Evolutionary conservation across 2,888 invertebrate genomes (phyloP), one percentile per base, ranked within the genome.

Genomic region (Cistogaster globosa): DNA sequence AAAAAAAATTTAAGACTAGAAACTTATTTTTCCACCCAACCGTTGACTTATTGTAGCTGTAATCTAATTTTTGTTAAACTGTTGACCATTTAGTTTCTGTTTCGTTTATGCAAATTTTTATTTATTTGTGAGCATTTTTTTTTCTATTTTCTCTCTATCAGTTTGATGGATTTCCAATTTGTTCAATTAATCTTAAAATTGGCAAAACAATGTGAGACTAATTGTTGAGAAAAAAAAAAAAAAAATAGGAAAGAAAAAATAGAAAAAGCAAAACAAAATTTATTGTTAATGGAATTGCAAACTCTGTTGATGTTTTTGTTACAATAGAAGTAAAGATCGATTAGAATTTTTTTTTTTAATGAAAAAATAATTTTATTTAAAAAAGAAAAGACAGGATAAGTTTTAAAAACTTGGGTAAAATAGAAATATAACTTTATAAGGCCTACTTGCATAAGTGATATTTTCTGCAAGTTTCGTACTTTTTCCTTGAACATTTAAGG

Each of bases 111-210:
- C 42, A 82, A 76, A 76, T 82, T 55, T 53, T 38, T 26, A 53
- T n/a, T 53, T 51, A 9, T 38, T 5, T 53, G 18, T 11, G 60
- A 4, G 6, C 55, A 51, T n/a, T 63, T 65, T 75, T 53, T 53
- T 53, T 48, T 48, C n/a, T 48, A 1, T n/a, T 53, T 53, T 53
- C n/a, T 51, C 75, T 63, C 63, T 14, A 72, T 67, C 67, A 67
- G 20, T 76, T 65, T 71, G 58, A 82, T 83, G 51, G 71, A 77
- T 71, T 83, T 83, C 32, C 76, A 77, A 83, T 83, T 83, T 83
- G 82, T 83, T 71, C 71, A 72, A 83, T 71, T 71, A 77, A 82
- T 81, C 67, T 63, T n/a, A 18, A 16, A 57, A 32, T 79, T 55
- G 22, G 11, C 12, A 20, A 85, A 75, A 48, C 81, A 68, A 81